A percentile compares a stretch with the other conserved stretches of the same genome.
phyloP scores from a whole-genome alignment of 2,888 invertebrate species.

The Aspidiotus rigidus region DNA sequence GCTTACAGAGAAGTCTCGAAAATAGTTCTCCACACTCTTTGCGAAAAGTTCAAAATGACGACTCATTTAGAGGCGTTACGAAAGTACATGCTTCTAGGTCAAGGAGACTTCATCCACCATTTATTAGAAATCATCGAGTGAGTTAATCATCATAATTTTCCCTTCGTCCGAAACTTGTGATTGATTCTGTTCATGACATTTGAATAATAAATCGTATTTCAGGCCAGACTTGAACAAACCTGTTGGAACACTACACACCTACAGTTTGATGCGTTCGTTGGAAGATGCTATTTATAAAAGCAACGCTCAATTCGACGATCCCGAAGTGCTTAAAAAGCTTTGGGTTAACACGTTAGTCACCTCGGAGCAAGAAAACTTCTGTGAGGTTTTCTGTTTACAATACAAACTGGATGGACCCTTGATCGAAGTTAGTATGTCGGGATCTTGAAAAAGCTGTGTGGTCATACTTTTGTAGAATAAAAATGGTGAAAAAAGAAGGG shows the following conservation, averaged over 20 bases:
- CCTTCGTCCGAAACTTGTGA: not conserved
- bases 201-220: conserved; percentile 36
- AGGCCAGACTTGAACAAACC: conserved; percentile 83
- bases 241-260: conserved; percentile 73
- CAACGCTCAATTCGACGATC: conserved; percentile 87
- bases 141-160: conserved; percentile 42
- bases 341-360: conserved; percentile 65
- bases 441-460: not conserved
- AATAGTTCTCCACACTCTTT: conserved; percentile 74
- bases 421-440: conserved; percentile 54
- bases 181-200: not conserved
- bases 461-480: too few relatives aligned
- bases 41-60: conserved; percentile 75
- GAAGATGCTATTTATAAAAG: conserved; percentile 82
- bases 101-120: conserved; percentile 92
- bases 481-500: too few relatives aligned
- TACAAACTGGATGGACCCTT: conserved; percentile 84
- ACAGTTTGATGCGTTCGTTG: conserved; percentile 75
- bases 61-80: conserved; percentile 86
- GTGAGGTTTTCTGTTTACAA: conserved; percentile 82
- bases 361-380: conserved; percentile 66
- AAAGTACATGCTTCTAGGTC: conserved; percentile 81
- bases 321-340: conserved; percentile 76
- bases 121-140: conserved; percentile 85
- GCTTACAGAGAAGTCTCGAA: conserved; percentile 81